A percentile compares a stretch with the other conserved stretches of the same genome.
phyloP scores from a whole-genome alignment of 2,888 invertebrate species.

The Pseudoips prasinana region DNA sequence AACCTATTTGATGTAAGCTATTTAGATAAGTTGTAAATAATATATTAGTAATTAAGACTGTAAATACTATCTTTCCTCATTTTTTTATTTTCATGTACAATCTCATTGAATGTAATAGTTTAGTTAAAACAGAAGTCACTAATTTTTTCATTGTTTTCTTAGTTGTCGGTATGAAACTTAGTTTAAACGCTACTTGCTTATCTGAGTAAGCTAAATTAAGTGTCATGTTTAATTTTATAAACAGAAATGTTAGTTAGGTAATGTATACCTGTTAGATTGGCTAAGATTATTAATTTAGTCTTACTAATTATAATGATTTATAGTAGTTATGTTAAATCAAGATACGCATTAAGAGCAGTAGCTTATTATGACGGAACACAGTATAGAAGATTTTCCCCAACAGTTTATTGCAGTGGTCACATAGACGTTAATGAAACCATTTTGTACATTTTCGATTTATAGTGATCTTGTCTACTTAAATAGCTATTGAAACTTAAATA shows the following conservation, averaged over 20 bases:
- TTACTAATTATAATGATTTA: slow-evolving; percentile 25
- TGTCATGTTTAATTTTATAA: slow-evolving; percentile 43
- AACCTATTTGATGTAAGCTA: slow-evolving; percentile 26
- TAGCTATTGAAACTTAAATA: no score
- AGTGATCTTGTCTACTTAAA: no score
- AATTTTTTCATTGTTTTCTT: slow-evolving; percentile 4
- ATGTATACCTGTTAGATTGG: slow-evolving; percentile 30
- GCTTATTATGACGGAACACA: slow-evolving; percentile 2
- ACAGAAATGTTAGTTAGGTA: slow-evolving; percentile 27
- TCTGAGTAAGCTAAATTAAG: slow-evolving; percentile 23
- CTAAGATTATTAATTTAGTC: slow-evolving; percentile 28
- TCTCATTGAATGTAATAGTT: slow-evolving; percentile 8
- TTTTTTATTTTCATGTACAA: slow-evolving; percentile 20
- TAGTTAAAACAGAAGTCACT: slow-evolving; percentile 4
- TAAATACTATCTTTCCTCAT: slow-evolving; percentile 44
- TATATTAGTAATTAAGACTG: slow-evolving; percentile 42
- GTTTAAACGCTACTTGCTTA: slow-evolving; percentile 21
- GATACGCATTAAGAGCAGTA: slow-evolving; percentile 17
- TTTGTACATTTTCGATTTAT: no score
- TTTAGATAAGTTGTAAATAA: slow-evolving; percentile 38
- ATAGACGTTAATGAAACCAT: no score
- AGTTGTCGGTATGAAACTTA: slow-evolving; percentile 6
- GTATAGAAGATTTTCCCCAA: no score
- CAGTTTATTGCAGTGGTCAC: no score
- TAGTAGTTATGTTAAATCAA: slow-evolving; percentile 7